Evolutionary conservation across 2,797 vertebrate species (phyloP), one percentile per base, ranked within the genome.

Genomic region (Coracias cyanogaster): DNA sequence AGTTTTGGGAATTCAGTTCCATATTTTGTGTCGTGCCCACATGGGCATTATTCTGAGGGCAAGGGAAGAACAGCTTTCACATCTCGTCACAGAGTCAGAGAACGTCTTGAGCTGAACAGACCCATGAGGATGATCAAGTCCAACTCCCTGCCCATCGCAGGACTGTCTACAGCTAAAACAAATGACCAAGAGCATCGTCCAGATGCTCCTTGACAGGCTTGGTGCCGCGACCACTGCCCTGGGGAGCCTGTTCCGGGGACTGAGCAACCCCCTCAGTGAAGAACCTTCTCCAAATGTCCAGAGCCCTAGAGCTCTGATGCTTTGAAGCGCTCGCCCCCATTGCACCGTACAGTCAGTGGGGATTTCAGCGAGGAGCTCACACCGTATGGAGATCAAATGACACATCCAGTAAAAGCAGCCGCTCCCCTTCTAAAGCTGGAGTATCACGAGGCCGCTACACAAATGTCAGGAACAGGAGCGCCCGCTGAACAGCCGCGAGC

Each of bases 381-480:
- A 69, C 89, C 73, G 93, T 58, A 79, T 0, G 0, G 81, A 4
- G 74, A 43, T 80, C 46, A 1, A 16, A 31, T 90, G 85, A 88
- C 93, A 6, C 9, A 10, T 15, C 49, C 77, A 55, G 91, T 35
- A 87, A 91, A 67, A 65, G 66, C 65, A 80, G 62, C 93, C 33
- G 72, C 76, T 66, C 11, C 77, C 81, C 64, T 92, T 73, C 96
- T 95, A 91, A 95, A 95, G 89, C 89, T 61, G 95, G 93, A 69
- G 3, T 6, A 60, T 91, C 95, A 97, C 94, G 87, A 94, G 95
- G 91, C 91, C 81, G 4, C 71, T 0, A 26, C 70, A 41, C 24
- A 92, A 93, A 89, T 89, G 91, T 86, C 93, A 90, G 29, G n/a
- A 52, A 13, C 7, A 2, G 86, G 35, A 65, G 48, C 7, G 16